Evolutionary conservation across 2,797 vertebrate genomes (phyloP).

Genomic region (Jordanella pulchra): DNA sequence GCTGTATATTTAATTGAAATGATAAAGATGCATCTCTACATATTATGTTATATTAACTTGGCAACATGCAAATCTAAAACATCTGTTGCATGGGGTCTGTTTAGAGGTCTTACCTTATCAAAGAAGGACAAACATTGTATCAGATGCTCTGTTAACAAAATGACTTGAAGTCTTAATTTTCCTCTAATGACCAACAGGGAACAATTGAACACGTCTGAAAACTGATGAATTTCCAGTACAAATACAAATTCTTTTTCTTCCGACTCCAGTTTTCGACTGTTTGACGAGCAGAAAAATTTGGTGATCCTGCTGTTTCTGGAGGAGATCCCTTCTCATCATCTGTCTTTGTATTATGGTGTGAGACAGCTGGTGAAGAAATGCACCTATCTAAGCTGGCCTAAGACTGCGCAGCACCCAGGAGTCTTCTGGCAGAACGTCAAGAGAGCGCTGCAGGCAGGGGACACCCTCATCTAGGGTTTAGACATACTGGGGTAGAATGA

Average conservation of each 20-base stretch:
- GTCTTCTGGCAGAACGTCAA: slow-evolving; percentile 55
- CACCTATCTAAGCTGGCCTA: slow-evolving; percentile 61
- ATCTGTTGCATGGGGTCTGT: no score
- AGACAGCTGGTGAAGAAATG: slow-evolving; percentile 55
- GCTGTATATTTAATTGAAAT: no score
- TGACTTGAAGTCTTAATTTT: neutral
- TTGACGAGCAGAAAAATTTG: slow-evolving; percentile 63
- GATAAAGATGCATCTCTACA: no score
- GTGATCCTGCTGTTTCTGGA: slow-evolving; percentile 67
- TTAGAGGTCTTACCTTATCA: neutral
- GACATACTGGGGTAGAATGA: slow-evolving; percentile 4
- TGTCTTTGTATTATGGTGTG: slow-evolving; percentile 57
- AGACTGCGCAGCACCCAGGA: slow-evolving; percentile 11
- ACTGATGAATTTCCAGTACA: neutral
- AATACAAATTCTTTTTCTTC: neutral
- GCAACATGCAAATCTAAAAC: no score
- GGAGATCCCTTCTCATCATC: slow-evolving; percentile 38
- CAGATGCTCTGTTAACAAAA: neutral
- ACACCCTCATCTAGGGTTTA: neutral
- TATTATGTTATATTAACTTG: no score
- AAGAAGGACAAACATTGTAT: neutral
- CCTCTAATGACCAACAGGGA: no score
- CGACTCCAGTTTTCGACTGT: slow-evolving; percentile 49
- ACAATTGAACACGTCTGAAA: no score
- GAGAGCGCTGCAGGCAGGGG: slow-evolving; percentile 35